Base-by-base conservation (phyloP, 2,888 invertebrate genomes). In the Pseudeuparius sepicola region DNA sequence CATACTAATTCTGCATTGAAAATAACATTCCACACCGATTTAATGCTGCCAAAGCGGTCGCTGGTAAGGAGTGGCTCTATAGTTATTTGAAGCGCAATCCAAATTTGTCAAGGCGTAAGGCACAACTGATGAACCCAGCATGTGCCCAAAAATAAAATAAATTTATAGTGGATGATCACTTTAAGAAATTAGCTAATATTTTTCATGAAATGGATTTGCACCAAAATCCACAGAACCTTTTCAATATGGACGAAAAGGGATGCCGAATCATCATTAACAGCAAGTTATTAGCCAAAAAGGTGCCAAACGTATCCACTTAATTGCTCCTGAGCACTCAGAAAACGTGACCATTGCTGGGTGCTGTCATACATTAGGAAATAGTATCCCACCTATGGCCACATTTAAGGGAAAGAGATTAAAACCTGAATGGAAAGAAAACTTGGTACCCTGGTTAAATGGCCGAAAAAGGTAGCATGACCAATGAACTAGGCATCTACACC, bases 391-490 rank as follows among this genome's bases (percentile, higher is more conserved):
- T 4, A 30, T 30, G 30, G 15, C 20, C 9, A 30, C 12, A 10
- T 30, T 30, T 30, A 17, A 30, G 6, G 30, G 17, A 30, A 30
- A 30, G 9, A 4, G 15, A 4, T 30, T 33, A 16, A 33, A 33
- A 33, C 15, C 14, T 7, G 25, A 33, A 33, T 33, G 14, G 6
- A 10, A 24, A 11, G 33, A 33, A 10, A 14, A 24, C 13, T 11
- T n/a, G 30, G 30, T 16, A 16, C 30, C 17, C 17, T 16, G 10
- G 17, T 30, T 30, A n/a, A 30, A 30, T 16, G 16, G 30, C 17
- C 30, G 17, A 16, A n/a, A 30, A 30, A 20, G 30, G 30, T 16
- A 30, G 30, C 17, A 30, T 30, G 30, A 30, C 29, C 30, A 30
- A 30, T 30, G 17, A 30, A 30, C 30, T 30, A 18, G 17, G 11